These are phyloP conservation scores for Tetragonisca angustula DNA, from an alignment of 2,888 invertebrate species.

Conservation along the genomic window DNA sequence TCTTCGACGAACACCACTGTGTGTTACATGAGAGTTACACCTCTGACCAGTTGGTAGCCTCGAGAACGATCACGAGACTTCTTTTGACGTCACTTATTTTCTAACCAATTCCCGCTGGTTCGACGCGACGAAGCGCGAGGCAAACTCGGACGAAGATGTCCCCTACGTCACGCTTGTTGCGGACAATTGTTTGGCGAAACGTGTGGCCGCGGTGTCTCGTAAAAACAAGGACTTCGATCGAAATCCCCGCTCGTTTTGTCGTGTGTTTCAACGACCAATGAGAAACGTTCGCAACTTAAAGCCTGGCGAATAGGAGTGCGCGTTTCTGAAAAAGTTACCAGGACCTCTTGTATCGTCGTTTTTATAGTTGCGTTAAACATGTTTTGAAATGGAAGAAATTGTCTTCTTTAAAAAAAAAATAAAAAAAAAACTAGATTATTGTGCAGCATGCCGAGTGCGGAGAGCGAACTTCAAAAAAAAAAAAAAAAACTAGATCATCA, in stretches of 20 bases:
- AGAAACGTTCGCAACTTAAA: constrained; percentile 12
- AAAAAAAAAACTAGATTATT: background rate
- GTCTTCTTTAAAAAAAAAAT: background rate
- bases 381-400: background rate
- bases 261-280: constrained; percentile 17
- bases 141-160: background rate
- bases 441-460: background rate
- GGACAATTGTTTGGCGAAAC: background rate
- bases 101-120: constrained; percentile 35
- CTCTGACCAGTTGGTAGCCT: constrained; percentile 52
- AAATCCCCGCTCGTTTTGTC: constrained; percentile 15
- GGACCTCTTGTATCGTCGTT: background rate
- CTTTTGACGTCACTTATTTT: constrained; percentile 52
- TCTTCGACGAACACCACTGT: constrained; percentile 45
- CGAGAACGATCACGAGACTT: constrained; percentile 58
- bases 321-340: constrained; percentile 1
- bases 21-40: constrained; percentile 30
- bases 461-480: background rate
- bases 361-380: background rate
- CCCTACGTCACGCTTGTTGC: no score
- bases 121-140: background rate
- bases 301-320: background rate
- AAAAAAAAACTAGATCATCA: background rate
- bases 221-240: background rate
- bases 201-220: background rate